Percentiles rank a stretch among this genome's conserved stretches.
phyloP scores from a whole-genome alignment of 2,888 invertebrate genomes.

The Tenthredo scrophulariae region DNA sequence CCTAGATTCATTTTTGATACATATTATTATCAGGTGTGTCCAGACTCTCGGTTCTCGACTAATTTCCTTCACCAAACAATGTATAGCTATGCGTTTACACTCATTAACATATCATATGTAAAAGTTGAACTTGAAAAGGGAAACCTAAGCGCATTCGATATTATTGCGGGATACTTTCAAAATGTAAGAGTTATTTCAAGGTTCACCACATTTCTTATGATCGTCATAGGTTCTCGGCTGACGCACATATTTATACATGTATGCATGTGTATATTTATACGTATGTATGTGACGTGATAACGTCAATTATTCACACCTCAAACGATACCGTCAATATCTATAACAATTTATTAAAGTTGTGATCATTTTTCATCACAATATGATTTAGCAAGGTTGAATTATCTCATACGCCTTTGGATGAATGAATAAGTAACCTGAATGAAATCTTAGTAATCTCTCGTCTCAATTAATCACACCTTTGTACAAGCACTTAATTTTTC shows the following conservation, averaged over 20 bases:
- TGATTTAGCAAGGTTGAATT: too few species aligned
- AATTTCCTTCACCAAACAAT: not conserved
- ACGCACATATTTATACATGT: not conserved
- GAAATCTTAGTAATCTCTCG: too few species aligned
- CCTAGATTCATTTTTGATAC: not conserved
- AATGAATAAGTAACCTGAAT: too few species aligned
- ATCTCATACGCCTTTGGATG: too few species aligned
- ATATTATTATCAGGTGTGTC: not conserved
- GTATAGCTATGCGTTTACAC: too few species aligned
- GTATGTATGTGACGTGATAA: not conserved
- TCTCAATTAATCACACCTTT: too few species aligned
- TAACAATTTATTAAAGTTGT: too few species aligned
- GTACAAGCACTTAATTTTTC: too few species aligned
- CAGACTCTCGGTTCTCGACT: not conserved
- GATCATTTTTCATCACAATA: too few species aligned
- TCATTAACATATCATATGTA: not conserved
- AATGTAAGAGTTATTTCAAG: slow-evolving; percentile 39
- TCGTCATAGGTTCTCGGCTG: not conserved
- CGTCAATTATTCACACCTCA: not conserved
- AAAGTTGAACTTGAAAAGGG: slow-evolving; percentile 17
- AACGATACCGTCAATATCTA: too few species aligned
- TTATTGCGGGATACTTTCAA: slow-evolving; percentile 29
- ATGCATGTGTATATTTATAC: not conserved
- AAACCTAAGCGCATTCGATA: not conserved
- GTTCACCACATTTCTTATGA: slow-evolving; percentile 19